phyloP scores from a whole-genome alignment of 2,113 vertebrate genomes.

The Chaetops frenatus region DNA sequence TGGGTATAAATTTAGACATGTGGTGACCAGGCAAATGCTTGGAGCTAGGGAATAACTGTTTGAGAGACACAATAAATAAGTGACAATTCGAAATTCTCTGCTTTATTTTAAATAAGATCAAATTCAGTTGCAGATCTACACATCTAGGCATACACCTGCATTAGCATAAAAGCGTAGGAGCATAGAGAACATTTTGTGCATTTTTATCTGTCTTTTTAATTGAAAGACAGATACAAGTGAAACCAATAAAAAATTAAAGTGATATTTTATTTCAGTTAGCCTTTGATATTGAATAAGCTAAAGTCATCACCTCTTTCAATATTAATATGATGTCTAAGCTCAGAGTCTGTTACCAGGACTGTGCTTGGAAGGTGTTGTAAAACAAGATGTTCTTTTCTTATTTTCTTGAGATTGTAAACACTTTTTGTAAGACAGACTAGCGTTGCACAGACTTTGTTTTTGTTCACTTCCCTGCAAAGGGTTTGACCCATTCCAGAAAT shows the following conservation, averaged over 20 bases:
- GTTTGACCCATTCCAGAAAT: not conserved
- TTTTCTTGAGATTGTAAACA: not conserved
- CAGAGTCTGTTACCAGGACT: not conserved
- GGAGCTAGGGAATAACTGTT: not conserved
- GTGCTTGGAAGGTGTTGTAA: not conserved
- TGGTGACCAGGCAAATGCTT: not conserved
- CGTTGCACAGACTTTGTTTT: not conserved
- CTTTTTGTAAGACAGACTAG: not conserved
- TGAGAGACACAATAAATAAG: not conserved
- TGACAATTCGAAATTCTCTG: not conserved
- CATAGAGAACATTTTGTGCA: not conserved
- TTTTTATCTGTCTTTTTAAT: not conserved
- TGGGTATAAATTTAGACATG: not conserved
- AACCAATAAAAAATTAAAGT: not conserved
- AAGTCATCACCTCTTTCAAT: not conserved
- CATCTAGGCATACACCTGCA: not conserved
- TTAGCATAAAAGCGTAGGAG: not conserved
- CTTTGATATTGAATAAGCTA: not conserved
- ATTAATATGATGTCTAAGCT: not conserved
- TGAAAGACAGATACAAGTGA: not conserved
- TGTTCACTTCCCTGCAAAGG: not conserved
- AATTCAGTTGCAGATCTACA: not conserved
- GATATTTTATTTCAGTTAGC: not conserved
- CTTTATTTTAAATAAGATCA: not conserved
- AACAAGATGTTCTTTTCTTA: not conserved